A percentile compares a stretch with the other conserved stretches of the same genome.
Conservation (phyloP, 2,113 vertebrate genomes). For the Coracopsis vasa region DNA sequence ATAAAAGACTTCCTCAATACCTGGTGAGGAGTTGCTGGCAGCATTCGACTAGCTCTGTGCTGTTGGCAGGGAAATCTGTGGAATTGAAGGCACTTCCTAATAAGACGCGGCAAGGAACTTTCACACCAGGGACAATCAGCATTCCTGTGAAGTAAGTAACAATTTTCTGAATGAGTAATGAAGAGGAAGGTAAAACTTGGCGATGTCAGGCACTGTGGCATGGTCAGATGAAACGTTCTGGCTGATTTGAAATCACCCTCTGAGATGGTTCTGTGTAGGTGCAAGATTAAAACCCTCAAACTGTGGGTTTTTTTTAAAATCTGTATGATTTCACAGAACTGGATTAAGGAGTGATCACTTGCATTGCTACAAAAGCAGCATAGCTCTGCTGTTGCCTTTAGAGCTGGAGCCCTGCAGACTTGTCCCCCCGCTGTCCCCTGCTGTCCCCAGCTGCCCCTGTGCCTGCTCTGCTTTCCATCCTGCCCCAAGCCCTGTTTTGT, state of each 20-base stretch:
- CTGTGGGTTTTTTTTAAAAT: not conserved
- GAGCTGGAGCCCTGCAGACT: slow-evolving; percentile 33
- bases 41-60: slow-evolving; percentile 71
- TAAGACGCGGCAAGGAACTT: slow-evolving; percentile 70
- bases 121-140: slow-evolving; percentile 61
- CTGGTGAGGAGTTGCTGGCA: slow-evolving; percentile 78
- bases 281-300: not conserved
- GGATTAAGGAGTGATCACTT: not conserved
- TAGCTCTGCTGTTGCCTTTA: slow-evolving; percentile 39
- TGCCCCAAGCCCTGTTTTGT: slow-evolving; percentile 37
- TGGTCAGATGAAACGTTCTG: not conserved
- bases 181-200: not conserved
- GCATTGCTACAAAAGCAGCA: not conserved
- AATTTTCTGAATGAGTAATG: not conserved
- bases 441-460: not conserved
- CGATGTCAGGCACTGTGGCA: not conserved
- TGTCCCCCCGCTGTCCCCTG: not conserved
- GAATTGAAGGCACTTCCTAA: slow-evolving; percentile 67
- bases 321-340: not conserved
- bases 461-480: slow-evolving; percentile 22
- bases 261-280: not conserved
- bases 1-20: slow-evolving; percentile 57
- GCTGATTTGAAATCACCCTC: not conserved
- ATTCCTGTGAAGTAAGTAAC: slow-evolving; percentile 74
- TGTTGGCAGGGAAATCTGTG: slow-evolving; percentile 53